Base-by-base conservation (phyloP, 2,888 invertebrate genomes). In the Frankliniella fusca region DNA sequence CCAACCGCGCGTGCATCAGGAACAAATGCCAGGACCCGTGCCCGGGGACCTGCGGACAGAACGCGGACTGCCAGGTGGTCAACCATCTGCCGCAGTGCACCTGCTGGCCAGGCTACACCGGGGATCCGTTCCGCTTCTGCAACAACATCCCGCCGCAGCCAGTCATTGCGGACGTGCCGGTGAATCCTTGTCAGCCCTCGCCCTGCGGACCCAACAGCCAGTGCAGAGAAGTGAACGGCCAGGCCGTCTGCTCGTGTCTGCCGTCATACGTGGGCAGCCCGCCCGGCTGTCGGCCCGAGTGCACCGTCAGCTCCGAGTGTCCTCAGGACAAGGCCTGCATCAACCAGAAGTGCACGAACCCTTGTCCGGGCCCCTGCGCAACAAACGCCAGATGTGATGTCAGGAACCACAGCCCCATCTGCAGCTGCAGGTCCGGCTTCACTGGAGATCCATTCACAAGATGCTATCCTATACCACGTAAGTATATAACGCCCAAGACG, bases 1-100 rank as follows among this genome's bases (percentile, higher is more conserved):
- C 91, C 86, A 91, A 92, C 85, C 93, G 91, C 88, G 93, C 95
- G 48, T 96, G 96, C 87, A 90, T 93, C 81, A 94, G 94, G 87
- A 94, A 94, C 88, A 95, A 94, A 90, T 96, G 96, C 87, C 91
- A 91, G 86, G 93, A 96, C 89, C 95, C 96, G 28, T 96, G 96
- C 86, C 91, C 92, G 50, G 94, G 94, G 85, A 93, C 94, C 54
- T 96, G 96, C 87, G 95, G 95, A 81, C 90, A 94, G 85, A 95
- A 95, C 87, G 94, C 95, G 8, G 92, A 94, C 87, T 96, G 96
- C 87, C 92, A 92, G 82, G 94, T 96, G 3, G 91, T 92, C 85
- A 94, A 95, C 87, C 96, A 97, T 88, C 92, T 94, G 82, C 95
- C 96, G 7, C 92, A 93, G 49, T 95, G 95, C 86, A 91, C 91